These are phyloP conservation scores for Clupea harengus DNA, from an alignment of 2,113 vertebrate genomes.

Conservation along the genomic window DNA sequence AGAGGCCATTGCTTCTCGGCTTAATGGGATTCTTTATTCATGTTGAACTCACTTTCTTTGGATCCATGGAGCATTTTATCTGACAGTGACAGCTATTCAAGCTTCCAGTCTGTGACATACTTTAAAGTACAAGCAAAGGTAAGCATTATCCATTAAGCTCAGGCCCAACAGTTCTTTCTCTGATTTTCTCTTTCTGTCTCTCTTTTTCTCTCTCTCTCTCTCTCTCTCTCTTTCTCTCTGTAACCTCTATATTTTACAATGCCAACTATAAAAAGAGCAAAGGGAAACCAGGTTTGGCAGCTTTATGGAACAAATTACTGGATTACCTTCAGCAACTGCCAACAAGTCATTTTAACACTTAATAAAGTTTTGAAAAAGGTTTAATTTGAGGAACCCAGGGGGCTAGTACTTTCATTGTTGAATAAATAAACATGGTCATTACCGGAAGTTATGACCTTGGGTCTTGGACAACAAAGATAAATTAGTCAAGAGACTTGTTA, in stretches of 20 bases:
- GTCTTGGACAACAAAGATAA: slow-evolving; percentile 38
- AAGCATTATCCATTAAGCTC: neutral
- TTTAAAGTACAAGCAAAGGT: neutral
- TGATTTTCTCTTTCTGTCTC: slow-evolving; percentile 31
- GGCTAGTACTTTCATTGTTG: slow-evolving; percentile 40
- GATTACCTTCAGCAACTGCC: slow-evolving; percentile 74
- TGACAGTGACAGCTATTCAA: slow-evolving; percentile 8
- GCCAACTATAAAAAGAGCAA: slow-evolving; percentile 61
- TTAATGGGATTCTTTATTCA: neutral
- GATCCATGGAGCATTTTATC: slow-evolving; percentile 12
- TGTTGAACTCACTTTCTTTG: neutral
- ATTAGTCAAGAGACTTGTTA: slow-evolving; percentile 22
- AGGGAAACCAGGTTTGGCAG: slow-evolving; percentile 74
- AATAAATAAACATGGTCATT: slow-evolving; percentile 48
- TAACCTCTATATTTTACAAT: slow-evolving; percentile 43
- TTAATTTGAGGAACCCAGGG: slow-evolving; percentile 39
- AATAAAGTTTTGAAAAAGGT: slow-evolving; percentile 67
- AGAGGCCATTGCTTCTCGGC: slow-evolving; percentile 1
- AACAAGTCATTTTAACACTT: slow-evolving; percentile 76
- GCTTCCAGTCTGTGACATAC: neutral
- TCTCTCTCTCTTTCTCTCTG: slow-evolving; percentile 26
- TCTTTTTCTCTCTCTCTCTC: slow-evolving; percentile 35
- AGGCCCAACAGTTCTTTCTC: slow-evolving; percentile 3
- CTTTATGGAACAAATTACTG: slow-evolving; percentile 71
- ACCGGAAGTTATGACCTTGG: slow-evolving; percentile 28